Evolutionary conservation across 2,888 invertebrate species (phyloP), one percentile per base, ranked within the genome.

Genomic region (Pseudoips prasinana): DNA sequence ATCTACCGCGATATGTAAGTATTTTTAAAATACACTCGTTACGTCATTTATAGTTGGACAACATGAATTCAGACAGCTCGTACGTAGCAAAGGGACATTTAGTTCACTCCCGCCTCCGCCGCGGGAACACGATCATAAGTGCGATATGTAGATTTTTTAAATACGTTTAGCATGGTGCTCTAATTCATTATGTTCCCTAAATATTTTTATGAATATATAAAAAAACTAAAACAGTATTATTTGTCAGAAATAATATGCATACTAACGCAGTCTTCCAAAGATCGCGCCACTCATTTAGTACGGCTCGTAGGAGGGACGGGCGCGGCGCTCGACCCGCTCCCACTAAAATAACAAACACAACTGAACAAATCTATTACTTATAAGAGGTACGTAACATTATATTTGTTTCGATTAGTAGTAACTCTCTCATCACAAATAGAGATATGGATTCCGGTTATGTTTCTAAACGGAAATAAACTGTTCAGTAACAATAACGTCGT

Each of bases 21-120:
- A 84, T 87, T 85, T 86, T 67, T 69, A 80, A 86, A 87, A 86
- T 86, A 85, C 84, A 76, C 60, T 73, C 65, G 67, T 66, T 67
- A 65, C 64, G 64, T 64, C 68, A 74, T 70, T 73, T 48, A 54
- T 49, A 69, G 65, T 70, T 64, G 63, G 52, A 62, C 36, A 58
- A 61, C 64, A 64, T 63, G 69, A 62, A 61, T 64, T 64, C 65
- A 64, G 58, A 64, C 67, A 68, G 67, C 63, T 69, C 62, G 14
- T 64, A 60, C 45, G 54, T 64, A 65, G 65, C 64, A 44, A 55
- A 60, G 42, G 47, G 41, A 57, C 46, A 52, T 34, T 40, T 48
- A 52, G 55, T 61, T 40, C 28, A 34, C 39, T 42, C 45, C 37
- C 22, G 33, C 50, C 47, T 40, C 39, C 49, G 27, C 26, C 43